Conservation (phyloP, 2,888 invertebrate species). For the Sarcophaga carnaria region DNA sequence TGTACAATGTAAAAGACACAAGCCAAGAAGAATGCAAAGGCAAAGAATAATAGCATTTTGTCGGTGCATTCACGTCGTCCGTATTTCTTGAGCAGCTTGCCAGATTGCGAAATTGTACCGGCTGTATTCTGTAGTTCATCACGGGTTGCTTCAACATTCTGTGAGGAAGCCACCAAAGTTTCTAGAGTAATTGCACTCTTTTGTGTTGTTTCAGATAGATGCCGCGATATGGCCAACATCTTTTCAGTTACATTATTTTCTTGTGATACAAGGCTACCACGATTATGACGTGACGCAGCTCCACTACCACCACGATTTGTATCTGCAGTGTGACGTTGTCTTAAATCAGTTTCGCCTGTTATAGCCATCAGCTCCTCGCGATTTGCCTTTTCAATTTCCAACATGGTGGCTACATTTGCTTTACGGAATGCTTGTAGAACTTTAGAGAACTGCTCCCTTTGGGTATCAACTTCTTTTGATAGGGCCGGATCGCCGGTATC, state of each 20-base stretch:
- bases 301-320: conserved; percentile 41
- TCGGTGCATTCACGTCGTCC: conserved; percentile 97
- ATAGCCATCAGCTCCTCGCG: conserved; percentile 87
- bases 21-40: conserved; percentile 93
- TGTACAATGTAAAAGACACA: conserved; percentile 96
- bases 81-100: conserved; percentile 96
- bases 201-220: conserved; percentile 93
- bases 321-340: conserved; percentile 82
- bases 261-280: conserved; percentile 83
- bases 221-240: conserved; percentile 91
- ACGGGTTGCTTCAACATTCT: conserved; percentile 88
- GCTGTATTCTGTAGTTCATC: conserved; percentile 93
- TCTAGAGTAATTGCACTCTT: conserved; percentile 93
- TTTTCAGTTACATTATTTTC: conserved; percentile 90
- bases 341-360: conserved; percentile 83
- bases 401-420: conserved; percentile 90
- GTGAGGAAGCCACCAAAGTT: conserved; percentile 87
- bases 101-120: conserved; percentile 93
- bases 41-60: conserved; percentile 93
- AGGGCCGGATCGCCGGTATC: conserved; percentile 86
- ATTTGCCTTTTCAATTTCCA: conserved; percentile 89
- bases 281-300: conserved; percentile 82
- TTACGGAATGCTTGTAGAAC: conserved; percentile 90
- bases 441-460: conserved; percentile 88
- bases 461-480: conserved; percentile 86